Base-by-base conservation (phyloP, 37 sponge, comb jelly and placozoan genomes). In the Eunapius fragilis region DNA sequence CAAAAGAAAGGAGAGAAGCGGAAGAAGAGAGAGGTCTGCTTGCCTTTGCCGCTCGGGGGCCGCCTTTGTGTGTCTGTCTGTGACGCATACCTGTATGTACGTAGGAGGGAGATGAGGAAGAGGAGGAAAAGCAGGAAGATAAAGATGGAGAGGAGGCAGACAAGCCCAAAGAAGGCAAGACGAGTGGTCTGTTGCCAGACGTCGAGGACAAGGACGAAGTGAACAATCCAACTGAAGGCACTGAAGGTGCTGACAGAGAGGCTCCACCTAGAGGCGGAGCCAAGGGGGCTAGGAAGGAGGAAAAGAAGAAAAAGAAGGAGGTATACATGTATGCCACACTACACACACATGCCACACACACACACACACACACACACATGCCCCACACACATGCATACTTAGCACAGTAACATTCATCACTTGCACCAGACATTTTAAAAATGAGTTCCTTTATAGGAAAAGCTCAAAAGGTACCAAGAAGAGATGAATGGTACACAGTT, bases 401-500 rank as follows among this genome's bases (percentile, higher is more conserved):
- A 45, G 26, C 74, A 73, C 74, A 73, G 1, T 3, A 31, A 73
- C 74, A 73, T 30, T 27, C 74, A 45, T 45, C 9, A 9, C 7
- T 9, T 45, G 9, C n/a, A 45, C 7, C 9, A 45, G 4, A 45
- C 9, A 33, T 34, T 36, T 47, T 36, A 14, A 41, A 26, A 45
- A 71, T 10, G 4, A 31, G 27, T 31, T 30, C 27, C 77, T 37
- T 70, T 28, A 77, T 33, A 70, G 70, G 80, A 67, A 37, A 14
- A 70, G 41, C 36, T 35, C 68, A 78, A 67, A 67, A 5, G 34
- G 37, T 9, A 45, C 47, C 27, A 28, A 19, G 87, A 79, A 2
- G 82, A 82, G 70, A 81, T 68, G 3, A 70, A 71, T 14, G 84
- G 50, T 19, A 79, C 86, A 0, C 89, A 94, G 82, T 94, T 94